Base-by-base conservation (phyloP, 2,113 vertebrate species). In the Calyptomena viridis region DNA sequence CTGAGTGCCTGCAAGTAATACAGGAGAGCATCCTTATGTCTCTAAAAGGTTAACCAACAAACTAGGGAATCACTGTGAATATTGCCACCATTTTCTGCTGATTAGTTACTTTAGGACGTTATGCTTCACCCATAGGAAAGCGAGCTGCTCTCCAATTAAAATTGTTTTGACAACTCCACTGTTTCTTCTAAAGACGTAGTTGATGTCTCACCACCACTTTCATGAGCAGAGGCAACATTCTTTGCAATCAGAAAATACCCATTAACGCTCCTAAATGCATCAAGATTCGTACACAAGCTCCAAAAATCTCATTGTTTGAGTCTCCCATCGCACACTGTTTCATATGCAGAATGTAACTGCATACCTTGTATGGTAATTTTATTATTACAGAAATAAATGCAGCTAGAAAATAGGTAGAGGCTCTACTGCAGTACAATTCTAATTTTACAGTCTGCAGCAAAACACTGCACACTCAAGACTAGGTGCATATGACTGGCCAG, bases 401-500 rank as follows among this genome's bases (percentile, higher is more conserved):
- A 80, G 44, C 28, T 83, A 63, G 17, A 44, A 87, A 89, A 92
- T 3, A 63, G n/a, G 0, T 27, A 62, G 30, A 79, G 46, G 8
- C 55, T 71, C 71, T 77, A 24, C 33, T 56, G 46, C 6, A 72
- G 44, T 16, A 56, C 6, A n/a, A 27, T 73, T 84, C 60, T 75
- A 25, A 82, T 46, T 37, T 90, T 40, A 72, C 2, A 37, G 33
- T 37, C 46, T 53, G 50, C 71, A 76, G 30, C n/a, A 89, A 73
- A 73, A 52, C 0, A 83, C 21, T 0, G 5, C 22, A 71, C 35
- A 14, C 62, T 84, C 47, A 56, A 56, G 82, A 67, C 52, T 18
- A 37, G 5, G 19, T 66, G 27, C 0, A 0, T 27, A 67, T 50
- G 8, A 33, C 8, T 27, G 67, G 39, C 21, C 53, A 66, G 17